These are phyloP conservation scores for Xylota sylvarum DNA, from an alignment of 2,888 invertebrate genomes.

Conservation along the genomic window DNA sequence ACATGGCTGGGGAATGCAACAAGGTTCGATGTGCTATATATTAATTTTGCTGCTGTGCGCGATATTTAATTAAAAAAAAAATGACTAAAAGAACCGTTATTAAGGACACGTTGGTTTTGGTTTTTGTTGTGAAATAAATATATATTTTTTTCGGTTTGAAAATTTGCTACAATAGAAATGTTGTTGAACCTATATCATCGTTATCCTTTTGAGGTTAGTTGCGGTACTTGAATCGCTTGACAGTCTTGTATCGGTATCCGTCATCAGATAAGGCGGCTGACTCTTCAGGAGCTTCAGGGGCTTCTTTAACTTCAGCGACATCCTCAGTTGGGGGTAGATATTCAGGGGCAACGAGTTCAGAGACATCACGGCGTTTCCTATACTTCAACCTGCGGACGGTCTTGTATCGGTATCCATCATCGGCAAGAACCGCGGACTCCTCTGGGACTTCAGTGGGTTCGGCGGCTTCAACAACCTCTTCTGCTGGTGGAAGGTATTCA, in stretches of 20 bases:
- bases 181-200: neutral
- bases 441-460: conserved; percentile 35
- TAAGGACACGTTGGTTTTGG: conserved; percentile 31
- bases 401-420: conserved; percentile 59
- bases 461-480: conserved; percentile 30
- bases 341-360: conserved; percentile 77
- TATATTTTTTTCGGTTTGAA: conserved; percentile 31
- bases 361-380: conserved; percentile 47
- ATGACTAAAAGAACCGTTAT: conserved; percentile 25
- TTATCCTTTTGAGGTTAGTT: neutral
- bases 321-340: conserved; percentile 75
- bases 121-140: conserved; percentile 20
- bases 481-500: conserved; percentile 46
- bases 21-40: conserved; percentile 35
- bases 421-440: conserved; percentile 40
- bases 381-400: conserved; percentile 60
- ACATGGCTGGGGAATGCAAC: conserved; percentile 4
- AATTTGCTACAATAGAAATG: conserved; percentile 21
- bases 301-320: conserved; percentile 31
- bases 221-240: conserved; percentile 49
- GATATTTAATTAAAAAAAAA: conserved; percentile 44
- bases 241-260: conserved; percentile 65
- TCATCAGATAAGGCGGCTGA: conserved; percentile 40
- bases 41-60: neutral
- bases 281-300: conserved; percentile 25